Conservation (phyloP, 2,888 invertebrate genomes). For the Catocala sponsa region DNA sequence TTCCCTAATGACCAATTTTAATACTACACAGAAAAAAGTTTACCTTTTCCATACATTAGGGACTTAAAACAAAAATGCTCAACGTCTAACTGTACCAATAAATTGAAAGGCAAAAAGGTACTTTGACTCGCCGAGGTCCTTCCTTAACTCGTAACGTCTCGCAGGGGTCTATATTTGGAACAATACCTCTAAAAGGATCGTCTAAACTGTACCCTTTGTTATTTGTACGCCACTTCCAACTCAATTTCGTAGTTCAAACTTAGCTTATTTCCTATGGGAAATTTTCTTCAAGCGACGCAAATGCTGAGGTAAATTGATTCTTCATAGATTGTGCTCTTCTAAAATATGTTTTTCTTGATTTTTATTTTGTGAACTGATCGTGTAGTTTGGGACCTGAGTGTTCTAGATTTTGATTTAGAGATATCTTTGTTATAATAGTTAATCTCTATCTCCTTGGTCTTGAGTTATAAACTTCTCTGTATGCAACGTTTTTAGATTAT, state of each 20-base stretch:
- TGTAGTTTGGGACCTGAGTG: not conserved
- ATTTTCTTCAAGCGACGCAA: constrained; percentile 30
- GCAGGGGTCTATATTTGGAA: constrained; percentile 30
- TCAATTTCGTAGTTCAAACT: constrained; percentile 70
- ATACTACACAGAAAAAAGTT: constrained; percentile 5
- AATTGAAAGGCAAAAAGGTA: constrained; percentile 19
- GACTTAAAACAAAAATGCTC: constrained; percentile 10
- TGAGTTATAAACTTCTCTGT: no score
- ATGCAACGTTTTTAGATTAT: no score
- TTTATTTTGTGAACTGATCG: constrained; percentile 1
- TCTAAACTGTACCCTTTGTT: constrained; percentile 37
- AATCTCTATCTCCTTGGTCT: no score
- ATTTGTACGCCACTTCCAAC: constrained; percentile 51
- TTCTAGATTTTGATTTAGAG: no score
- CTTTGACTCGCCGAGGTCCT: constrained; percentile 11
- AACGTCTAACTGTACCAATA: constrained; percentile 12
- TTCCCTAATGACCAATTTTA: constrained; percentile 17
- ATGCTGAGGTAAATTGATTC: constrained; percentile 51
- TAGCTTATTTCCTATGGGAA: constrained; percentile 73
- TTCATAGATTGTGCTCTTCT: constrained; percentile 15
- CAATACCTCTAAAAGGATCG: constrained; percentile 20
- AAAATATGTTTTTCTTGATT: constrained; percentile 20
- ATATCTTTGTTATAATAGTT: no score
- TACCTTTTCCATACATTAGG: constrained; percentile 8
- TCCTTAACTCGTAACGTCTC: constrained; percentile 28